phyloP scores from a whole-genome alignment of 23 tunicate species.

The Phallusia fumigata region DNA sequence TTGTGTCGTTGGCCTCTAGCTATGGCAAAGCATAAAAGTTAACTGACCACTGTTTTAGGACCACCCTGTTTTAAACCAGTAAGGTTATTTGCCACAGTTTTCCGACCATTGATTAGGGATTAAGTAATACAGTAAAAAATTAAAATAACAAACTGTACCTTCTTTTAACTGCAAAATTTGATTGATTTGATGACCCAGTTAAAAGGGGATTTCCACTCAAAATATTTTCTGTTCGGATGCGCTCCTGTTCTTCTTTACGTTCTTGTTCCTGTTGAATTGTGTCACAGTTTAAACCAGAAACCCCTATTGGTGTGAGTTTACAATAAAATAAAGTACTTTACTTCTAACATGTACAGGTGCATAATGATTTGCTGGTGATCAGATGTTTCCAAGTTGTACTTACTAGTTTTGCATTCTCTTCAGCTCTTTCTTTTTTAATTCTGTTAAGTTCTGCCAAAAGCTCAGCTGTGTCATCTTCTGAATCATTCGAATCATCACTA shows the following conservation, averaged over 20 bases:
- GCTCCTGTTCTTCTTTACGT: conserved; percentile 77
- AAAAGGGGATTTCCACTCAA: conserved; percentile 89
- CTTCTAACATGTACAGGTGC: no score
- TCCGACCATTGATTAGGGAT: no score
- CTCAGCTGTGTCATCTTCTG: conserved; percentile 91
- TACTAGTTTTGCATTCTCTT: conserved; percentile 60
- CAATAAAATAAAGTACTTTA: no score
- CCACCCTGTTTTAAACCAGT: no score
- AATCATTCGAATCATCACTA: conserved; percentile 73
- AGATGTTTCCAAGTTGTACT: neutral
- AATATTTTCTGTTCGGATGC: conserved; percentile 89
- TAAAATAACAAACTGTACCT: neutral
- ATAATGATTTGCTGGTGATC: neutral
- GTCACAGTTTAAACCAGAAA: no score
- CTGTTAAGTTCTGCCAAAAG: conserved; percentile 72
- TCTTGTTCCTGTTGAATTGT: conserved; percentile 41
- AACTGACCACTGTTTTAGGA: no score
- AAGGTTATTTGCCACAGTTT: no score
- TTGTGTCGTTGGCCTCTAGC: no score
- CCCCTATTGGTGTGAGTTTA: no score
- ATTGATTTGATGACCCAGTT: conserved; percentile 31
- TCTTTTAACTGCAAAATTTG: conserved; percentile 79
- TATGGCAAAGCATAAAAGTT: no score
- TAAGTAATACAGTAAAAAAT: no score
- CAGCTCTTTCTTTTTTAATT: conserved; percentile 88